Evolutionary conservation across 2,888 invertebrate species (phyloP), one percentile per base, ranked within the genome.

Genomic region (Coleophora flavipennella): DNA sequence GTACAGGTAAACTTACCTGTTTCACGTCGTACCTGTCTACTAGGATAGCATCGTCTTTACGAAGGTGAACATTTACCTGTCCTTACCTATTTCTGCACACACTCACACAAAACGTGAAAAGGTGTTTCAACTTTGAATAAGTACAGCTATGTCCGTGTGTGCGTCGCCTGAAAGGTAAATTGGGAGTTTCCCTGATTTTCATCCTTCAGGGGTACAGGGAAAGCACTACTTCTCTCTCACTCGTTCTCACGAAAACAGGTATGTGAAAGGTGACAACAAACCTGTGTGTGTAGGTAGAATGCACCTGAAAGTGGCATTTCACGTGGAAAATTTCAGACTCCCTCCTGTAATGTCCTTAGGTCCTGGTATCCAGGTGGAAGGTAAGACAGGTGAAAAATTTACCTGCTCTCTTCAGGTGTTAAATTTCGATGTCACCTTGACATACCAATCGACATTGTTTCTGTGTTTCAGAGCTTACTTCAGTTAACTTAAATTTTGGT

Each of bases 301-400:
- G 35, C 48, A 70, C 67, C 67, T 74, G 71, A 66, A 67, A 61
- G 39, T 43, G 25, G 32, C 36, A 42, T 51, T 59, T 51, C 51
- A 64, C 59, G 62, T 62, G 57, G 50, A 49, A 66, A 70, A 70
- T 65, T 67, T 65, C 48, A 42, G 44, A 35, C 45, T 20, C 45
- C 36, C 64, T 74, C 67, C 63, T 70, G 28, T 13, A 9, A 29
- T 35, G 42, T 67, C 46, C 64, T 84, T 49, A 50, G 55, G 13
- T 50, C 80, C 79, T 78, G 54, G 79, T 84, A 69, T 43, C 55
- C 72, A 79, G 79, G 78, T 81, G 69, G 69, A 65, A 61, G 45
- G 62, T 69, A 75, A 77, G 76, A 75, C 73, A 80, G 76, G 81
- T 83, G 67, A 75, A 75, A 73, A 71, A 64, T 67, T 62, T 64